These are phyloP conservation scores for Coregonus suidteri DNA, from an alignment of 2,797 vertebrate species.

Conservation along the genomic window DNA sequence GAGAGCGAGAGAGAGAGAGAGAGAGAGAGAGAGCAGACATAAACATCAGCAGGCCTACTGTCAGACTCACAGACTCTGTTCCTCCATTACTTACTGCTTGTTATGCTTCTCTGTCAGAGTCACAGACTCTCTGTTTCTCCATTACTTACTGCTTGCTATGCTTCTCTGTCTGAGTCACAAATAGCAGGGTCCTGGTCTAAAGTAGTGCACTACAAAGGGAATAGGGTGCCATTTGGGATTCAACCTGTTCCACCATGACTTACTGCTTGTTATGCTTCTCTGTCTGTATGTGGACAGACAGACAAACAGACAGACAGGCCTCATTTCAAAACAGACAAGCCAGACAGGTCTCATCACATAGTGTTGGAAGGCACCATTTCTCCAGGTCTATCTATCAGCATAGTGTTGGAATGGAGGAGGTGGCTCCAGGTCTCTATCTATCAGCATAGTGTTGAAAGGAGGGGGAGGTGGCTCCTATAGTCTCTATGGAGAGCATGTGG, in stretches of 20 bases:
- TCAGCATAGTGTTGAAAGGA: too few relatives aligned
- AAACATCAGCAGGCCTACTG: constrained; percentile 51
- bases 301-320: background rate
- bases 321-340: constrained; percentile 2
- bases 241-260: background rate
- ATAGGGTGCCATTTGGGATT: background rate
- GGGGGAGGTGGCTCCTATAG: too few relatives aligned
- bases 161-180: too few relatives aligned
- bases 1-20: constrained; percentile 7
- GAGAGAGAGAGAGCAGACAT: constrained; percentile 44
- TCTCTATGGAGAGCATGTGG: too few relatives aligned
- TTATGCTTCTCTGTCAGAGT: constrained; percentile 39
- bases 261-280: background rate
- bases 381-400: background rate
- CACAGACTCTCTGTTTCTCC: too few relatives aligned
- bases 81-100: constrained; percentile 54
- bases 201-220: background rate
- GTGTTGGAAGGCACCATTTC: too few relatives aligned
- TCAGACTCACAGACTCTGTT: constrained; percentile 58
- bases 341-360: too few relatives aligned
- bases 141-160: too few relatives aligned
- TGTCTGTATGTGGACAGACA: background rate
- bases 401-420: background rate
- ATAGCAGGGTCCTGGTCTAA: background rate
- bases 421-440: background rate